Evolutionary conservation across 30 jellyfish, hydroid and myxozoan genomes (phyloP).

Genomic region (Sanderia malayensis): DNA sequence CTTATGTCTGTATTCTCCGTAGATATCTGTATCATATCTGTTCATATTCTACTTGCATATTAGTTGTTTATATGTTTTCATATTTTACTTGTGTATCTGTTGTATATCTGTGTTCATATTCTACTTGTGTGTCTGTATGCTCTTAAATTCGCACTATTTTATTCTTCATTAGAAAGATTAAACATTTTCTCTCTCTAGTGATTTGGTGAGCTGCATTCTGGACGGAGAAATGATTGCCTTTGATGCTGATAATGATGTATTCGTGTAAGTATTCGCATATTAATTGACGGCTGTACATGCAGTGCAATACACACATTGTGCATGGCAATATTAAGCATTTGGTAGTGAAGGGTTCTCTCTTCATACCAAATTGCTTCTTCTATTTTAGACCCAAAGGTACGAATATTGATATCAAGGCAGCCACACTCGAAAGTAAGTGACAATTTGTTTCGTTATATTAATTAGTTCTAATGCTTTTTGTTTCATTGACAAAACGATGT

Average conservation of each 20-base stretch:
- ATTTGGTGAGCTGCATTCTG: constrained; percentile 38
- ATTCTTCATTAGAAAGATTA: no score
- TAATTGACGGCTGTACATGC: no score
- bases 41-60: neutral
- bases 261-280: constrained; percentile 43
- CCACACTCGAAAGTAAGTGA: constrained; percentile 42
- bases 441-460: no score
- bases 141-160: neutral
- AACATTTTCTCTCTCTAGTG: neutral
- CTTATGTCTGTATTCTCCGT: neutral
- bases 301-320: no score
- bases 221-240: constrained; percentile 94
- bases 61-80: neutral
- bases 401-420: constrained; percentile 82
- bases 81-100: neutral
- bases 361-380: no score
- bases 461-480: no score
- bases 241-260: constrained; percentile 36
- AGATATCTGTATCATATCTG: no score
- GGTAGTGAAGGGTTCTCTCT: no score
- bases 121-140: neutral
- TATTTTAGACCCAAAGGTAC: constrained; percentile 67
- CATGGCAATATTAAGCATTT: no score
- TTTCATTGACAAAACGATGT: no score
- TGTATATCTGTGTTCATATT: neutral